phyloP scores from a whole-genome alignment of 2,113 vertebrate species.

The Protobothrops mucrosquamatus region DNA sequence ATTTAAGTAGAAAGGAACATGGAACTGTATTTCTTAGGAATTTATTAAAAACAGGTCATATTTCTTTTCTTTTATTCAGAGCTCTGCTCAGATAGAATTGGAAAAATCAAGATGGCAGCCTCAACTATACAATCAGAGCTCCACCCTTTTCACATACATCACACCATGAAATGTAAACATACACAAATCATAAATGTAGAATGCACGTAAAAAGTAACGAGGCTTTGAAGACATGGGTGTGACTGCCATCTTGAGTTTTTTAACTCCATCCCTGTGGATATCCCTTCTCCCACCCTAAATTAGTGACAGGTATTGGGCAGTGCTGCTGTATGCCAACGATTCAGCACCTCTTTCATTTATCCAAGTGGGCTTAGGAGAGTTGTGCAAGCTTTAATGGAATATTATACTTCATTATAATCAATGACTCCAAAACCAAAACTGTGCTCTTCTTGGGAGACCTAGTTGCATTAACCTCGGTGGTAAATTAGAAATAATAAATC shows the following conservation, averaged over 20 bases:
- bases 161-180: background rate
- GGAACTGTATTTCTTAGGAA: background rate
- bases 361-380: background rate
- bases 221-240: background rate
- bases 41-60: background rate
- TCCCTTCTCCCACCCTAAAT: background rate
- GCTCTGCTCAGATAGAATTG: background rate
- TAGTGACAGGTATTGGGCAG: background rate
- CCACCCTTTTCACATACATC: background rate
- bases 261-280: background rate
- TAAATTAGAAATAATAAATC: background rate
- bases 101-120: background rate
- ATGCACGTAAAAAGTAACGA: background rate
- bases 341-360: background rate
- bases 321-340: background rate
- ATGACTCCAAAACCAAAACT: background rate
- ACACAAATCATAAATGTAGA: background rate
- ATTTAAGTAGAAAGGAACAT: background rate
- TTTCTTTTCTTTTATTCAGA: background rate
- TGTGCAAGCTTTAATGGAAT: background rate
- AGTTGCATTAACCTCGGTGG: background rate
- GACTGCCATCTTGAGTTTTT: background rate
- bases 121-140: background rate
- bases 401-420: background rate
- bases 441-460: background rate